Base-by-base conservation (phyloP, 2,113 vertebrate species). In the Eonycteris spelaea region DNA sequence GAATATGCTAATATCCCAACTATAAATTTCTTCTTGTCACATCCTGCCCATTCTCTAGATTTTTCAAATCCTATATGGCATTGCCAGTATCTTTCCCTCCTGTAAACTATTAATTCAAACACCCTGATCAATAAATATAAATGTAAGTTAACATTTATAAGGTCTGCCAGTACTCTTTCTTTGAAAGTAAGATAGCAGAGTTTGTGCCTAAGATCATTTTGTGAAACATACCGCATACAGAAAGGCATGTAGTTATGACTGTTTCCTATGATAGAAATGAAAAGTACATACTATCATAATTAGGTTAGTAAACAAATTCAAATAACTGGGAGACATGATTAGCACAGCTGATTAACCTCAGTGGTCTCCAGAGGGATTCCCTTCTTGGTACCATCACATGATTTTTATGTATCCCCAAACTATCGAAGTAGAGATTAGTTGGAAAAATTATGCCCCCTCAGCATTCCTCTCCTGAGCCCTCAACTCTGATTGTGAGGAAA, bases 161-260 rank as follows among this genome's bases (percentile, higher is more conserved):
- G 10, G 61, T 86, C 94, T 68, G 28, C 24, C 53, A 71, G 26
- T 70, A 57, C 57, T 33, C 57, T 84, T 91, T 33, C 40, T 95
- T 68, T 85, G 40, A 85, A 95, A 96, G 13, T 33, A 67, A 63
- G 43, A 84, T n/a, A 26, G 30, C 13, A 18, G 19, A n/a, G 10
- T 59, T 88, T 80, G 16, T 19, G 16, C 71, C n/a, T 75, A 71
- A 75, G 38, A 38, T 57, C 7, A 59, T 63, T 92, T 70, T 75
- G 43, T 77, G 65, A 79, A 95, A 63, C 18, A 74, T 61, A 79
- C 16, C 80, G 73, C 26, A 43, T 13, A 5, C 28, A 90, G 10
- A 51, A n/a, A 57, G 48, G 3, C 16, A 38, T 79, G 15, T 28
- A 53, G 67, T 48, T 55, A 71, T 57, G 26, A 93, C 43, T 80